Evolutionary conservation across 2,888 invertebrate genomes (phyloP).

Genomic region (Thysanoteuthis rhombus): DNA sequence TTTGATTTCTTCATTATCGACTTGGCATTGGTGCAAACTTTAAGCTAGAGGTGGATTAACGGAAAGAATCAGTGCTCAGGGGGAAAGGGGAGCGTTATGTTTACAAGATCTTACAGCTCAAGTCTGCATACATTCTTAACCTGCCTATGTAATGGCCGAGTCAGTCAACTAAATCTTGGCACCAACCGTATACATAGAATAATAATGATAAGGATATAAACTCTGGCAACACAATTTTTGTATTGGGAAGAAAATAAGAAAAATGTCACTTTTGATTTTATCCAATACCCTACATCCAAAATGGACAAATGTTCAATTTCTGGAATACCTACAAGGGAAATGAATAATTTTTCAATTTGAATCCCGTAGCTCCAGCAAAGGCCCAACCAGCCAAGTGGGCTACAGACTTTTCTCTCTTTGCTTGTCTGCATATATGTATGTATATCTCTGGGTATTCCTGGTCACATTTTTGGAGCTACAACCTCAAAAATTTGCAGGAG

Average conservation of each 20-base stretch:
- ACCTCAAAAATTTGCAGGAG: no score
- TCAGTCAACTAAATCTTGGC: background rate
- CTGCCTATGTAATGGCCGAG: background rate
- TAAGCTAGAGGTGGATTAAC: background rate
- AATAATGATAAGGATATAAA: background rate
- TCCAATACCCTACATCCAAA: background rate
- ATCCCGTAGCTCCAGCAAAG: no score
- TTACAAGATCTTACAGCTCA: background rate
- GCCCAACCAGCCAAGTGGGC: no score
- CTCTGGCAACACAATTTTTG: background rate
- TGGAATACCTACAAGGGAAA: background rate
- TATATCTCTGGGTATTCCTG: no score
- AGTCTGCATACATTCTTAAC: background rate
- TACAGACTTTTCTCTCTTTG: no score
- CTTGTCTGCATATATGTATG: no score
- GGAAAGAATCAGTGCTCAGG: background rate
- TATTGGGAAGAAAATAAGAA: background rate
- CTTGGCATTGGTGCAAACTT: background rate
- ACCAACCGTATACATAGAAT: background rate
- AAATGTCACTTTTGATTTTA: background rate
- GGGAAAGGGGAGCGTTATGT: background rate
- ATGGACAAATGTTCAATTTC: background rate
- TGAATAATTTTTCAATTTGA: no score
- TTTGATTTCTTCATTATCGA: background rate
- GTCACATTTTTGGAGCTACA: no score